Evolutionary conservation across 1,140 invertebrate species (phyloP).

Genomic region (Lethrus apterus): DNA sequence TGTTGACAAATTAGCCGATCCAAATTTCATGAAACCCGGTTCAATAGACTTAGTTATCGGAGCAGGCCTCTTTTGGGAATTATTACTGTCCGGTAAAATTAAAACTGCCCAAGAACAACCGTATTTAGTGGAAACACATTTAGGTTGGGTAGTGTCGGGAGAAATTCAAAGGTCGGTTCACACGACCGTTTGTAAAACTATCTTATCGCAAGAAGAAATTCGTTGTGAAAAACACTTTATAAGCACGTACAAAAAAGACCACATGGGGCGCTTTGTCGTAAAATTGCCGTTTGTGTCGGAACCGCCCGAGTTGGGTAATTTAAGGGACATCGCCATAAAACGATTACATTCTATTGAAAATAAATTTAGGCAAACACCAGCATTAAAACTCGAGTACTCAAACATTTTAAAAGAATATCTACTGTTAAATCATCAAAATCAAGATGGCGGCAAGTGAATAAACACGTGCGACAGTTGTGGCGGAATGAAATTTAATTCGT

Average conservation of each 20-base stretch:
- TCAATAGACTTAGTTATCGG: constrained; percentile 4
- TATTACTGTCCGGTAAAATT: constrained; percentile 1
- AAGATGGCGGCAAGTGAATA: too few relatives aligned
- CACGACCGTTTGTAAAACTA: not conserved
- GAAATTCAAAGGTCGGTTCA: not conserved
- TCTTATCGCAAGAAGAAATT: not conserved
- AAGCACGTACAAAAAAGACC: not conserved
- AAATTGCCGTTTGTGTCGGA: not conserved
- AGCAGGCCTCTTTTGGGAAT: constrained; percentile 5
- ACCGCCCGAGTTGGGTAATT: not conserved
- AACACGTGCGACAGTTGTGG: too few relatives aligned
- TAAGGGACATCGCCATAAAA: not conserved
- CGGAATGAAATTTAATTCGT: too few relatives aligned
- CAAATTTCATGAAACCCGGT: not conserved
- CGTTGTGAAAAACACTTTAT: not conserved
- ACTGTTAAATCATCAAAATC: too few relatives aligned
- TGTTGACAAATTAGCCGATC: constrained; percentile 9
- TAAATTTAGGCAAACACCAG: constrained; percentile 1
- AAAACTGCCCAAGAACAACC: not conserved
- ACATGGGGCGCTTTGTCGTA: not conserved
- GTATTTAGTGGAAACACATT: constrained; percentile 14
- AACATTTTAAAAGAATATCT: too few relatives aligned
- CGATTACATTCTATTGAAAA: not conserved
- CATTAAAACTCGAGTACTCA: too few relatives aligned
- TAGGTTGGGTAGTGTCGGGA: constrained; percentile 19